Evolutionary conservation across 2,888 invertebrate species (phyloP).

Genomic region (Folsomia candida): DNA sequence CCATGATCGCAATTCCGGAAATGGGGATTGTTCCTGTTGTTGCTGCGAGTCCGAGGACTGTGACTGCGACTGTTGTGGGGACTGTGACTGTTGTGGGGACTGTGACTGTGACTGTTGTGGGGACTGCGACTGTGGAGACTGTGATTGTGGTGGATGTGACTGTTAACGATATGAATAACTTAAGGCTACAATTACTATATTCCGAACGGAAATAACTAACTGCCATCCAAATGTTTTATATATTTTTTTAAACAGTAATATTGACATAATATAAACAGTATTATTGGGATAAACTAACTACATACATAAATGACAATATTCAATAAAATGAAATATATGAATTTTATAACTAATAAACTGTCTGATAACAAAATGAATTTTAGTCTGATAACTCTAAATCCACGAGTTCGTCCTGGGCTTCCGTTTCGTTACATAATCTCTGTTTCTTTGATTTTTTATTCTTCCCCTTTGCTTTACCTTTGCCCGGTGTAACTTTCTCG

Average conservation of each 20-base stretch:
- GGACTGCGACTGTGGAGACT: conserved; percentile 1
- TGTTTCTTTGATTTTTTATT: conserved; percentile 29
- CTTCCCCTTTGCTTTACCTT: conserved; percentile 26
- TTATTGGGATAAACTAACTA: no score
- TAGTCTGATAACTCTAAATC: conserved; percentile 50
- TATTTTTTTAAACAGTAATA: background rate
- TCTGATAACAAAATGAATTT: no score
- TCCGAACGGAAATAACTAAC: no score
- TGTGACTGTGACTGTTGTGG: background rate
- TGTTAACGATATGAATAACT: background rate
- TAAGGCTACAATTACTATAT: no score
- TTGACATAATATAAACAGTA: background rate
- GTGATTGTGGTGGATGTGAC: conserved; percentile 1
- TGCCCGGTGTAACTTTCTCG: conserved; percentile 7
- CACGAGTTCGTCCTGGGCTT: conserved; percentile 44
- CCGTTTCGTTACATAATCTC: conserved; percentile 14
- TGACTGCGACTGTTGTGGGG: background rate
- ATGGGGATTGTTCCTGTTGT: background rate
- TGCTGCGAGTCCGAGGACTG: background rate
- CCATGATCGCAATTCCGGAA: background rate
- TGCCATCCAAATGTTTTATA: background rate
- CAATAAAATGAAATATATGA: no score
- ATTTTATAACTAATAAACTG: no score
- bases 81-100: background rate
- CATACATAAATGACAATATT: no score